Evolutionary conservation across 2,797 vertebrate species (phyloP), one percentile per base, ranked within the genome.

Genomic region (Ibycter americanus): DNA sequence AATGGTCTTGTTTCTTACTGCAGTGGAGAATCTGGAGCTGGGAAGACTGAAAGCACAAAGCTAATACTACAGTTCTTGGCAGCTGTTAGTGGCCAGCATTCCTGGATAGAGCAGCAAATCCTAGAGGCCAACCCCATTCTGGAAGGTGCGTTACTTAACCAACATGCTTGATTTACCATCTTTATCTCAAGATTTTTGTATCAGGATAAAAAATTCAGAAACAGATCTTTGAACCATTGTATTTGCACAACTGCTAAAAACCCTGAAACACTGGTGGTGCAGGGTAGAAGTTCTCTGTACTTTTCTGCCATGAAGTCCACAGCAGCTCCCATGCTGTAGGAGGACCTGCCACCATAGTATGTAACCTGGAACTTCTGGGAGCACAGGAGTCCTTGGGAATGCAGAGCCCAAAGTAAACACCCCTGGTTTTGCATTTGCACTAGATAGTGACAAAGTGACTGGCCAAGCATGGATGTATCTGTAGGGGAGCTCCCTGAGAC

Each of bases 21-120:
- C 97, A 99, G 99, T 63, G 99, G 99, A 16, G 99, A 99, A 96
- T 99, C 99, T 22, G 99, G 99, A 93, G 99, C 99, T 62, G 99
- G 99, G 32, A 99, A 99, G 98, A 99, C 99, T 0, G 99, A 99
- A 97, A 99, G 98, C 96, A 99, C 99, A 54, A 99, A 99, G 94
- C 97, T 99, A 61, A 98, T 99, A 97, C 97, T 99, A 83, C 99
- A 99, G 97, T 99, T 99, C 97, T 97, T 99, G 97, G 99, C 99
- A 80, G 99, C 99, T 4, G 97, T 99, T 71, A 99, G 99, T 8
- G 98, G 99, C 12, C 99, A 99, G 96, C 99, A 99, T 95, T 99
- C 99, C 10, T 99, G 99, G 99, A 99, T 99, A 46, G 99, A 99
- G 94, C 99, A 99, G 96, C 99, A 99, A 97, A 98, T 99, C 86